Evolutionary conservation across 2,888 invertebrate genomes (phyloP).

Genomic region (Stictocephala bisonia): DNA sequence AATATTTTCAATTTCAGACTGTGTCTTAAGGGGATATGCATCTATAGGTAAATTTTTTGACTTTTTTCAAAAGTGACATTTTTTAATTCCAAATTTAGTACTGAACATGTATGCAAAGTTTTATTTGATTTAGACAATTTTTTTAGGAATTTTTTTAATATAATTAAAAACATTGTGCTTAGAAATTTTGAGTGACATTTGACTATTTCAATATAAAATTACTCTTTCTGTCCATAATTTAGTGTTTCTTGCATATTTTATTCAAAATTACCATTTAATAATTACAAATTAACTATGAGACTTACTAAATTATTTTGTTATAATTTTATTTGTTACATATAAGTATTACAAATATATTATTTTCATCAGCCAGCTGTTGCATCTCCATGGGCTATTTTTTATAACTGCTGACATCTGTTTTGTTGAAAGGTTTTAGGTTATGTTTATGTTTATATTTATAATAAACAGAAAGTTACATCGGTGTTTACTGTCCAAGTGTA

Average conservation of each 20-base stretch:
- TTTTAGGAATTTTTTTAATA: neutral
- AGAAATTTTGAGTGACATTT: too few relatives aligned
- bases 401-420: neutral
- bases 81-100: neutral
- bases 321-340: too few relatives aligned
- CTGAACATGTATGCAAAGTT: too few relatives aligned
- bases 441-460: constrained; percentile 7
- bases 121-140: too few relatives aligned
- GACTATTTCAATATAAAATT: neutral
- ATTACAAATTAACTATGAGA: too few relatives aligned
- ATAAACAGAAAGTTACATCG: too few relatives aligned
- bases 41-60: neutral
- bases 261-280: too few relatives aligned
- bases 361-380: too few relatives aligned
- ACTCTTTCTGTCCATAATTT: neutral
- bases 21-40: neutral
- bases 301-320: too few relatives aligned
- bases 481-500: neutral
- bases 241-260: neutral
- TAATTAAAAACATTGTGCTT: neutral
- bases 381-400: neutral
- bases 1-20: too few relatives aligned
- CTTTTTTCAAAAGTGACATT: neutral
- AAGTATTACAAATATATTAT: too few relatives aligned
- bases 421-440: constrained; percentile 10